Base-by-base conservation (phyloP, 1,140 invertebrate species). In the Linepithema humile region DNA sequence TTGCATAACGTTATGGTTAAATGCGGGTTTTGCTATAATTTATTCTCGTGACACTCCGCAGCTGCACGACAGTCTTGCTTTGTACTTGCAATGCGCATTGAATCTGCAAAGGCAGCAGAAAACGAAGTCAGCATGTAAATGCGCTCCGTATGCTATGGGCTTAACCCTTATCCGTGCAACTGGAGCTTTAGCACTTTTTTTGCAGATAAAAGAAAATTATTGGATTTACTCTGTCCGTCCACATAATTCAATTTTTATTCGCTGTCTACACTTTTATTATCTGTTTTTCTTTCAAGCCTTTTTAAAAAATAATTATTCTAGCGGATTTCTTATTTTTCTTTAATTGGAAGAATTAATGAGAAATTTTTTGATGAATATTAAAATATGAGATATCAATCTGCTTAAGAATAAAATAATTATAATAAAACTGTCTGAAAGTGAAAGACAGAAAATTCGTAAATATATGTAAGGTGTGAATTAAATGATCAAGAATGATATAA, bases 401-500 rank as follows among this genome's bases (percentile, higher is more conserved):
- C 1, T 15, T 43, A 12, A 45, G 17, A 43, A 29, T 26, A 2
- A 20, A 45, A 3, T 62, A 5, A 62, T 2, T 12, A 10, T 10
- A 23, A 59, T 12, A 26, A 43, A 40, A 62, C 5, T 29, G 20
- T 15, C 29, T 62, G 4, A 20, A 32, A 7, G 2, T 45, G 6
- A 40, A 3, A n/a, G 12, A n/a, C 2, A 26, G 7, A 29, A 45
- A 55, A 40, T 20, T 26, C 29, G n/a, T 43, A 12, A 32, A 62
- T 10, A 62, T 62, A 35, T 10, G 10, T 59, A 12, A 2, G n/a
- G 45, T 38, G 20, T n/a, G 29, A 50, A 53, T 65, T 29, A 69
- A 50, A 53, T 78, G 9, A 10, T 20, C 35, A 80, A 57, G 35
- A 43, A 55, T 80, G n/a, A 55, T 80, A 69, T 69, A n/a, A 80